Base-by-base conservation (phyloP, 2,888 invertebrate species). In the Drosophila neonasuta region DNA sequence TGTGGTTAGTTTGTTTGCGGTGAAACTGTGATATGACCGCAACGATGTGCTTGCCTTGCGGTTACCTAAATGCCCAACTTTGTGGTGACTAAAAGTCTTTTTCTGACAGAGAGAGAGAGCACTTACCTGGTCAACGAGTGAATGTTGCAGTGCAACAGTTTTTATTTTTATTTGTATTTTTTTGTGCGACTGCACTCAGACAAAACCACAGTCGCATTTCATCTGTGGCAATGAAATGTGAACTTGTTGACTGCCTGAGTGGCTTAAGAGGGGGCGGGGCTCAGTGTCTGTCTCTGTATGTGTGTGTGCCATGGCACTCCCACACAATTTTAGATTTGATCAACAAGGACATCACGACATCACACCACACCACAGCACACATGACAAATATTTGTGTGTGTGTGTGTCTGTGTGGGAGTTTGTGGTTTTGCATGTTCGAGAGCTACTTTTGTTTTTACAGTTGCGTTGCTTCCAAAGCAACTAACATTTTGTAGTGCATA, bases 151-250 rank as follows among this genome's bases (percentile, higher is more conserved):
- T 56, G 52, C 46, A 55, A 44, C 49, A 58, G 62, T 50, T 29
- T 24, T 24, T 24, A 24, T 24, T 24, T 24, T 24, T 24, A 24
- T 24, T 24, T 24, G 24, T 24, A 24, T 24, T 24, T 24, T 45
- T n/a, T 42, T 41, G 32, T 63, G 73, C 48, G 44, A 32, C 54
- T 68, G 50, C 60, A 44, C 45, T 50, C 46, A 51, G 71, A 48
- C 58, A 59, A 67, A 68, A 62, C 58, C 64, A 49, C 61, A 66
- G 68, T 61, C 50, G 44, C 61, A 54, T 65, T 61, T 56, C 56
- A 66, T 66, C 54, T 70, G 77, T 54, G 77, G 68, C 59, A 71
- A 76, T 76, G 63, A 70, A 78, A 83, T 63, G 76, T 61, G 68
- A 69, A 61, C 68, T 70, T 63, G 60, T 61, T 55, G 51, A 49